Evolutionary conservation across 2,113 vertebrate genomes (phyloP).

Genomic region (Bos javanicus): DNA sequence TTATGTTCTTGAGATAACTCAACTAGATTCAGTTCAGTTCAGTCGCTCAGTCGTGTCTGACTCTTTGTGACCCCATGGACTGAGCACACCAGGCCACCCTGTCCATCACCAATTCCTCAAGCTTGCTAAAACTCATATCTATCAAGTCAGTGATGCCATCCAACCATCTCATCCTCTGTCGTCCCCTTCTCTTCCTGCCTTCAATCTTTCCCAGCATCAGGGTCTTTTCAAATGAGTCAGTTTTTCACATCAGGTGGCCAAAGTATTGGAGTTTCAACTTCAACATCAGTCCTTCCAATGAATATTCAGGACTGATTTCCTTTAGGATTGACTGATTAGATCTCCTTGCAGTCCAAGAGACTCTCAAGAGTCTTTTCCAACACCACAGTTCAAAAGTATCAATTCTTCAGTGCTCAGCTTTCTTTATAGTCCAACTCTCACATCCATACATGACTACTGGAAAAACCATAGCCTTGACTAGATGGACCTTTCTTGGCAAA

Average conservation of each 20-base stretch:
- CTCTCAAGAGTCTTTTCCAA: neutral
- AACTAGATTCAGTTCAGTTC: neutral
- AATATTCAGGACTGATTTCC: neutral
- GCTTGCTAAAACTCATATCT: neutral
- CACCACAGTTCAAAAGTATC: neutral
- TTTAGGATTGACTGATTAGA: neutral
- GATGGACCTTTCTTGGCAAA: neutral
- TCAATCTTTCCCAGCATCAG: neutral
- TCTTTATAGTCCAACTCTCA: neutral
- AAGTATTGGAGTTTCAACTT: neutral
- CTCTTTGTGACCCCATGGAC: neutral
- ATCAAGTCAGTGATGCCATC: neutral
- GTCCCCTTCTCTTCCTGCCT: neutral
- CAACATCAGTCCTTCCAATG: neutral
- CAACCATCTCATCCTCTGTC: neutral
- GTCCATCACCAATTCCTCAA: neutral
- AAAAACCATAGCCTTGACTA: neutral
- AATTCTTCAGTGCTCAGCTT: neutral
- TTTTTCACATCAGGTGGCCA: neutral
- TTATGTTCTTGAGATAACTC: neutral
- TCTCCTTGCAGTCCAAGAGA: neutral
- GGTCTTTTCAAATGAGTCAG: neutral
- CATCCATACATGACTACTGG: neutral
- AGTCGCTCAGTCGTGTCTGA: neutral
- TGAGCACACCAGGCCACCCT: neutral